phyloP scores from a whole-genome alignment of 2,113 vertebrate genomes.

The Bufo bufo region DNA sequence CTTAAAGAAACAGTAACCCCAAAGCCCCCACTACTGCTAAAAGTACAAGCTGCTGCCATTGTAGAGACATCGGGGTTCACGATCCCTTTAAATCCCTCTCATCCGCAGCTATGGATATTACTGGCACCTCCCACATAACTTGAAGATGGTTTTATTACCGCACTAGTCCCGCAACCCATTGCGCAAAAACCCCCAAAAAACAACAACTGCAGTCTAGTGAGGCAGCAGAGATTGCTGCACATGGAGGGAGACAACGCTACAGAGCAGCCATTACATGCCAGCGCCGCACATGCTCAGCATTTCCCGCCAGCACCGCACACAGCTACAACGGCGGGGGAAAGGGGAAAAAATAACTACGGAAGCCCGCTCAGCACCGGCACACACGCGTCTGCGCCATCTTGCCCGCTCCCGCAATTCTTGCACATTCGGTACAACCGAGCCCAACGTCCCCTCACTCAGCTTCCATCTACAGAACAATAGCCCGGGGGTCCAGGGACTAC shows the following conservation, averaged over 20 bases:
- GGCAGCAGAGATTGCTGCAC: not conserved
- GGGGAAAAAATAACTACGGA: not conserved
- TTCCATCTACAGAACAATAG: no score
- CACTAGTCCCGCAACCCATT: no score
- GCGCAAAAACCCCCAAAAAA: no score
- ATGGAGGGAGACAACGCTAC: not conserved
- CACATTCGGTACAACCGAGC: slow-evolving; percentile 10
- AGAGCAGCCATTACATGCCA: not conserved
- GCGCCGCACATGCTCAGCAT: not conserved
- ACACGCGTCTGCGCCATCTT: slow-evolving; percentile 9
- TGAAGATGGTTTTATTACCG: no score
- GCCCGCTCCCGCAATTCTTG: not conserved
- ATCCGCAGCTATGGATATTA: no score
- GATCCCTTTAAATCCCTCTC: not conserved
- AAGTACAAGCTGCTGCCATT: not conserved
- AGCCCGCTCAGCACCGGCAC: not conserved
- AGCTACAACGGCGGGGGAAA: no score
- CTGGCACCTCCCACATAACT: no score
- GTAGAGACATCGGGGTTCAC: not conserved
- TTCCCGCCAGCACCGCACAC: not conserved
- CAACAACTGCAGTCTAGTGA: no score
- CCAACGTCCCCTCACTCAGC: not conserved
- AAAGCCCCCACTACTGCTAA: no score
- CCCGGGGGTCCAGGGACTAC: no score
- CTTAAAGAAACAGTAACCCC: no score